These are phyloP conservation scores for Mus spretus DNA, from an alignment of 2,797 vertebrate species.

Conservation along the genomic window DNA sequence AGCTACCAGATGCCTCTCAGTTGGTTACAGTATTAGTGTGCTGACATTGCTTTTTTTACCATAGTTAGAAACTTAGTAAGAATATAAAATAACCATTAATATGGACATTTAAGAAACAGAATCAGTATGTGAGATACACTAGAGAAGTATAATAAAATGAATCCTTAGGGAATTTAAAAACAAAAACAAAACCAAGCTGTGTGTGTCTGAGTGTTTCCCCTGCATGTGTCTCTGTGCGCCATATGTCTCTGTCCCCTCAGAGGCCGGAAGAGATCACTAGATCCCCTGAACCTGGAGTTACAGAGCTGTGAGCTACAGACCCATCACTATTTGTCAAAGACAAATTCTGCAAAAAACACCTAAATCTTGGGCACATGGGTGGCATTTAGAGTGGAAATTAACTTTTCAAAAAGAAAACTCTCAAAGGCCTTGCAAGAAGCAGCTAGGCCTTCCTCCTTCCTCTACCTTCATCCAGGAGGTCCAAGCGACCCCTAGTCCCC, in stretches of 20 bases:
- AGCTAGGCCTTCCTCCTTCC: background rate
- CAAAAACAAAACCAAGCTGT: background rate
- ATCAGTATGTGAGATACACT: background rate
- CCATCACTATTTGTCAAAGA: background rate
- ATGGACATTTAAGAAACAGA: background rate
- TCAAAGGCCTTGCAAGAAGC: background rate
- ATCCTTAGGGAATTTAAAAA: background rate
- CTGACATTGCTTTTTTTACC: background rate
- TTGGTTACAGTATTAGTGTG: background rate
- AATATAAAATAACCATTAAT: slow-evolving; percentile 5
- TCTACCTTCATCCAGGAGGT: background rate
- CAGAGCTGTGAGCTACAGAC: background rate
- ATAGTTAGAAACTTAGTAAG: background rate
- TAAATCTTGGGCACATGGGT: background rate
- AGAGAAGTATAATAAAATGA: background rate
- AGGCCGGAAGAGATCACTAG: background rate
- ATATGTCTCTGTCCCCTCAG: background rate
- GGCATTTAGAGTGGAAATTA: background rate
- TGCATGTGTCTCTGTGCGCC: background rate
- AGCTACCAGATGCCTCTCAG: background rate
- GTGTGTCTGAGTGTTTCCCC: background rate
- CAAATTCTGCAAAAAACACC: background rate
- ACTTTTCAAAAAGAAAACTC: slow-evolving; percentile 16
- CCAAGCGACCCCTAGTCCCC: background rate
- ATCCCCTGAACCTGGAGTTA: background rate